A percentile compares a stretch with the other conserved stretches of the same genome.
Conservation (phyloP, 2,113 vertebrate species). For the Progne subis region DNA sequence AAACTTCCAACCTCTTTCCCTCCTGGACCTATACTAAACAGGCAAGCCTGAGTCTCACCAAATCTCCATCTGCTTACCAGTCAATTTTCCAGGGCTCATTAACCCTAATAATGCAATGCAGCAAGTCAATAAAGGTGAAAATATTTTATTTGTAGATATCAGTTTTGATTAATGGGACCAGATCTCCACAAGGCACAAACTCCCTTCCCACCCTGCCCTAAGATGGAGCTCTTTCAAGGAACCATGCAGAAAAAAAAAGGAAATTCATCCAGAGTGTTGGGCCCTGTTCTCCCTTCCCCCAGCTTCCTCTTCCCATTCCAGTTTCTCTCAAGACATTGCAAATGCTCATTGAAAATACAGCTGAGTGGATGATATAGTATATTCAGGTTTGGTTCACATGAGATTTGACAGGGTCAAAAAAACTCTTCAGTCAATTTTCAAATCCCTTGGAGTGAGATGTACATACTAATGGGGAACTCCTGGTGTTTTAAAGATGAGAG, state of each 20-base stretch:
- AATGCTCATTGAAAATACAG: background rate
- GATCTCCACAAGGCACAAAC: background rate
- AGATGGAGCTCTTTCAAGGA: background rate
- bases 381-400: background rate
- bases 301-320: background rate
- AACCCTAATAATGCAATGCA: background rate
- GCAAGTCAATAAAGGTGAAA: background rate
- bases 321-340: background rate
- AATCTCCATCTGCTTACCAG: background rate
- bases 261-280: rapidly evolving
- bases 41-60: background rate
- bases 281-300: background rate
- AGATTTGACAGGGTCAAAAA: background rate
- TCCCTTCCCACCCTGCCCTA: background rate
- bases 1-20: background rate
- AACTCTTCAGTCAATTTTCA: background rate
- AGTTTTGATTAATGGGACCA: background rate
- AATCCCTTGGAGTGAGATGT: background rate
- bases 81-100: background rate
- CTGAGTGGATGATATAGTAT: background rate
- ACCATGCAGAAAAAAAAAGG: rapidly evolving
- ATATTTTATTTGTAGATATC: background rate
- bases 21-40: rapidly evolving
- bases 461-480: background rate
- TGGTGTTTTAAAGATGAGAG: background rate